Conservation (phyloP, 2,797 vertebrate species). For the Sebastes umbrosus region DNA sequence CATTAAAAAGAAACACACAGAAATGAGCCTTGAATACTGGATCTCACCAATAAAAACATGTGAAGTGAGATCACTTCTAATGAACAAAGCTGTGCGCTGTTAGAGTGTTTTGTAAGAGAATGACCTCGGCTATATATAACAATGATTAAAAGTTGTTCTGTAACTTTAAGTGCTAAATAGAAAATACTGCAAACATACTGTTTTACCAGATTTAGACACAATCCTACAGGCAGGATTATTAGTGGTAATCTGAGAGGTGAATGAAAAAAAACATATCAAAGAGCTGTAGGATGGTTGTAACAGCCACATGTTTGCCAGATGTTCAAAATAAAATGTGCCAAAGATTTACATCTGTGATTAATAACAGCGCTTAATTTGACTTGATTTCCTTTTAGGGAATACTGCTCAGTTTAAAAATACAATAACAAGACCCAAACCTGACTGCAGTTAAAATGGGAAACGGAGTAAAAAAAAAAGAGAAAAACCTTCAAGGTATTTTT, state of each 20-base stretch:
- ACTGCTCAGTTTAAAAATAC: not conserved
- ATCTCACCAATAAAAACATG: not conserved
- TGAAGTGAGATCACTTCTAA: not conserved
- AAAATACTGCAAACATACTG: not conserved
- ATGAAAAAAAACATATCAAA: constrained; percentile 3
- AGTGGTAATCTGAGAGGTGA: not conserved
- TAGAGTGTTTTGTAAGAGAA: not conserved
- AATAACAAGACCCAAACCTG: not conserved
- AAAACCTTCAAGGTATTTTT: not conserved
- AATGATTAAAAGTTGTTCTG: not conserved
- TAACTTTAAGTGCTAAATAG: not conserved
- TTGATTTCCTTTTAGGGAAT: not conserved
- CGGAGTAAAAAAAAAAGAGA: rapidly evolving
- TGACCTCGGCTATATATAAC: not conserved
- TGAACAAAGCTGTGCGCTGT: not conserved
- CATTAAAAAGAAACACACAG: not conserved
- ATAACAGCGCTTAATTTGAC: constrained; percentile 1
- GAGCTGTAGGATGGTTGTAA: not conserved
- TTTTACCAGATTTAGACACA: not conserved
- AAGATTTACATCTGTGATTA: constrained; percentile 31
- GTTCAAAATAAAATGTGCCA: constrained; percentile 6
- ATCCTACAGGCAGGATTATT: not conserved
- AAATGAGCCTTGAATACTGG: not conserved
- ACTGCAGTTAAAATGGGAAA: not conserved
- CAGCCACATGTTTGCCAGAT: constrained; percentile 60